Evolutionary conservation across 2,113 vertebrate species (phyloP).

Genomic region (Leptobrachium ailaonicum): DNA sequence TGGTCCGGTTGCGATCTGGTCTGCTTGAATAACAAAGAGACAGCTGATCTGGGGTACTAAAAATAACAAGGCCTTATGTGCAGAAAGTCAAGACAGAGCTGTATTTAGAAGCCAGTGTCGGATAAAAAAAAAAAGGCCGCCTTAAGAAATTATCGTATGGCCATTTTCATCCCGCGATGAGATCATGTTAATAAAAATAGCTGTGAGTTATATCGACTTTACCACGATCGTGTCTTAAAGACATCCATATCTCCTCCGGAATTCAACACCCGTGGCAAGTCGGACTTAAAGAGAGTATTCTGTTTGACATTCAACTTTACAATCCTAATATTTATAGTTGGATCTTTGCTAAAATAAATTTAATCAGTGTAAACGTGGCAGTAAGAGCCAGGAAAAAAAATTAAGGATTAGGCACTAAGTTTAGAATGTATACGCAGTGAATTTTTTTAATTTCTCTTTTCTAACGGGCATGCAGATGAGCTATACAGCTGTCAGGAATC

Average conservation of each 20-base stretch:
- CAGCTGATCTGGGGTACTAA: slow-evolving; percentile 30
- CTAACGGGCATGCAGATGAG: too few species aligned
- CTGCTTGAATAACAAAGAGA: slow-evolving; percentile 26
- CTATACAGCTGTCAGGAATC: too few species aligned
- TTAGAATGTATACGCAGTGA: too few species aligned
- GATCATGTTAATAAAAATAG: background rate
- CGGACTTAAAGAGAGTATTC: background rate
- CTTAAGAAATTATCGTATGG: slow-evolving; percentile 9
- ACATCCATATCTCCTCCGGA: background rate
- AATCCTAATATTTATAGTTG: slow-evolving; percentile 2
- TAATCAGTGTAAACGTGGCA: slow-evolving; percentile 29
- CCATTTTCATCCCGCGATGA: too few species aligned
- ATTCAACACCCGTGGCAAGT: background rate
- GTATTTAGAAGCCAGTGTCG: slow-evolving; percentile 7
- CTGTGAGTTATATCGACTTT: background rate
- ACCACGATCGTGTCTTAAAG: background rate
- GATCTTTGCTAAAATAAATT: slow-evolving; percentile 18
- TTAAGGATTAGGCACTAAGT: slow-evolving; percentile 3
- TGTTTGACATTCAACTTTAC: slow-evolving; percentile 20
- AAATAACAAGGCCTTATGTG: slow-evolving; percentile 43
- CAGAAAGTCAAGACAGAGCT: background rate
- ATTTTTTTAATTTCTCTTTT: too few species aligned
- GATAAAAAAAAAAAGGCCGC: slow-evolving; percentile 10
- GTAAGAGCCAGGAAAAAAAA: slow-evolving; percentile 29
- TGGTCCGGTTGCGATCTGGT: slow-evolving; percentile 22